Base-by-base conservation (phyloP, 2,888 invertebrate genomes). In the Eudasyphora cyanicolor region DNA sequence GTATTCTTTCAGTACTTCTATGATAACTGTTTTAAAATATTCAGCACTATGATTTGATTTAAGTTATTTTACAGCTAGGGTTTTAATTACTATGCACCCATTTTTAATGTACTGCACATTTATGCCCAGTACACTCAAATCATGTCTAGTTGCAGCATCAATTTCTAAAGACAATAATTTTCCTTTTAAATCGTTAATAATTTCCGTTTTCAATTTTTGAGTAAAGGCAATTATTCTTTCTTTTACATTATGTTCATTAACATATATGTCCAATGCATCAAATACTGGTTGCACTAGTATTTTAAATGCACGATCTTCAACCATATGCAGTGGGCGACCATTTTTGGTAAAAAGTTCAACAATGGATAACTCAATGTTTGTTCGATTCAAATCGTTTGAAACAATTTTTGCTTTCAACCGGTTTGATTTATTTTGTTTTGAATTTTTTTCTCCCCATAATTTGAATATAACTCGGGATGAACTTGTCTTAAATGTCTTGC, bases 151-250 rank as follows among this genome's bases (percentile, higher is more conserved):
- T n/a, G n/a, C 84, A 8, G 79, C 62, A 84, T 85, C 82, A 57
- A 85, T 78, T 80, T 85, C 84, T 32, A 85, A 49, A 14, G 82
- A 84, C 27, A 84, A 62, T 32, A 82, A 54, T 49, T 75, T 85
- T 24, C 84, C 84, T 21, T 77, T 77, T 4, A 76, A 49, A 51
- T 84, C 84, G 42, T 76, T 27, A 1, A 51, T 62, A 19, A 82
- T 79, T 78, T 82, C 82, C 3, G 8, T n/a, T 45, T 84, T 82
- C 0, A 84, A 51, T 42, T 78, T 42, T 54, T 74, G 17, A 1
- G 74, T 80, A 74, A 74, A 82, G 4, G 42, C 29, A 54, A 79
- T 82, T 32, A 85, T 85, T 19, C 76, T 14, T 5, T 85, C 82
- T 27, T 27, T 57, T 17, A 86, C 69, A 71, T 69, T 85, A 8